Evolutionary conservation across 1,140 invertebrate species (phyloP), one percentile per base, ranked within the genome.

Genomic region (Trialeurodes vaporariorum): DNA sequence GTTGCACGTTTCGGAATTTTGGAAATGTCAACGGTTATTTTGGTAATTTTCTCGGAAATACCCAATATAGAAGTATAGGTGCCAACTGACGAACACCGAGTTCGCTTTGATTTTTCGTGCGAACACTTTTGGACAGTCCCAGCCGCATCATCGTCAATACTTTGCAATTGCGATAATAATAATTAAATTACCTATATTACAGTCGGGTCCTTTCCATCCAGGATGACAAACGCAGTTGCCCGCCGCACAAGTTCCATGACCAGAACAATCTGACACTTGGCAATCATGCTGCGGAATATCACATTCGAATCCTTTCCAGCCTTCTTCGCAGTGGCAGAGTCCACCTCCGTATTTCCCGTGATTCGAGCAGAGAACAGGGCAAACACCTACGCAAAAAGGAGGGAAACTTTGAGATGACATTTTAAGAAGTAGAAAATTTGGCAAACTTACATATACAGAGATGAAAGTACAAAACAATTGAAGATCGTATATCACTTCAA

Each of bases 281-380:
- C 93, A 96, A 79, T 96, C 94, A 69, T 86, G 85, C 69, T 91
- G 87, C 27, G 92, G 92, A 68, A 97, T 86, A 78, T 96, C 93
- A 79, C 97, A 99, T 81, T 98, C 94, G 24, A 87, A 84, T 27
- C 96, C 96, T 81, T 97, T 97, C 92, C 92, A 98, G 61, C 95
- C 94, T 73, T 93, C 89, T 77, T 95, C 92, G 79, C 97, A 99
- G 75, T 94, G 89, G 80, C 97, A 99, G 70, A 93, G 81, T 22
- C 97, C 97, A 63, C 93, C 92, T 25, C 92, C 89, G 77, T 98
- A 99, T 74, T 93, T 88, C 25, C 97, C 97, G 76, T 98, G 94
- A 67, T 91, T 94, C 70, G 93, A 95, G 81, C 97, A 99, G 65
- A 98, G 81, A 1, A 97, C 92, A 34, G 96, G 97, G 82, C 97